Evolutionary conservation across 1,140 invertebrate genomes (phyloP).

Genomic region (Reticulitermes speratus): DNA sequence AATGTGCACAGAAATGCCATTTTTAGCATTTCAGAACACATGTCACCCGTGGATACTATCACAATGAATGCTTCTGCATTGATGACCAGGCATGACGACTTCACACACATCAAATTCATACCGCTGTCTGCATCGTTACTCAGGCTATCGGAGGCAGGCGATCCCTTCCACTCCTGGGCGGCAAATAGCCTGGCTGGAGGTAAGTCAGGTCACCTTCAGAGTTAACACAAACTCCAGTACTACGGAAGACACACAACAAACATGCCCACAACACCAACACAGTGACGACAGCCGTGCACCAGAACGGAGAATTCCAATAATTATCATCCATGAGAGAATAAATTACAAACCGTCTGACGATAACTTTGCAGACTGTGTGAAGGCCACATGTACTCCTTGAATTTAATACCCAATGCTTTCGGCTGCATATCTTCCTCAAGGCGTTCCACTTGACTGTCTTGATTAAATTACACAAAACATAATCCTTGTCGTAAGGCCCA

Average conservation of each 20-base stretch:
- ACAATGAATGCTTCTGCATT: not conserved
- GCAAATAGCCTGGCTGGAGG: conserved; percentile 30
- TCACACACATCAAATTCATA: not conserved
- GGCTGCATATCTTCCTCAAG: too few species aligned
- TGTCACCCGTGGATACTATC: not conserved
- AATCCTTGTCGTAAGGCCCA: too few species aligned
- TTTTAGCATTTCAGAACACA: not conserved
- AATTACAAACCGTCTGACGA: too few species aligned
- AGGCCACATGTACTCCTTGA: too few species aligned
- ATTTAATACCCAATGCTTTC: too few species aligned
- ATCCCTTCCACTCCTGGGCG: conserved; percentile 15
- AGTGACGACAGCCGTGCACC: conserved; percentile 38
- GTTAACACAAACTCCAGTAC: not conserved
- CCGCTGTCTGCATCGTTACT: not conserved
- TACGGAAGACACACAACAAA: conserved; percentile 1
- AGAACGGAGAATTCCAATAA: conserved; percentile 41
- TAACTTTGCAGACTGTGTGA: too few species aligned
- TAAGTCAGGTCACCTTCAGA: conserved; percentile 7
- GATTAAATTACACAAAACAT: too few species aligned
- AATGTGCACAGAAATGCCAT: too few species aligned
- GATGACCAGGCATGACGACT: not conserved
- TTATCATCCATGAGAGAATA: too few species aligned
- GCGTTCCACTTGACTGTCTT: too few species aligned
- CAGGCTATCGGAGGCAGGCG: conserved; percentile 30
- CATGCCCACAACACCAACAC: conserved; percentile 15